Evolutionary conservation across 2,113 vertebrate species (phyloP).

Genomic region (Takifugu bimaculatus): DNA sequence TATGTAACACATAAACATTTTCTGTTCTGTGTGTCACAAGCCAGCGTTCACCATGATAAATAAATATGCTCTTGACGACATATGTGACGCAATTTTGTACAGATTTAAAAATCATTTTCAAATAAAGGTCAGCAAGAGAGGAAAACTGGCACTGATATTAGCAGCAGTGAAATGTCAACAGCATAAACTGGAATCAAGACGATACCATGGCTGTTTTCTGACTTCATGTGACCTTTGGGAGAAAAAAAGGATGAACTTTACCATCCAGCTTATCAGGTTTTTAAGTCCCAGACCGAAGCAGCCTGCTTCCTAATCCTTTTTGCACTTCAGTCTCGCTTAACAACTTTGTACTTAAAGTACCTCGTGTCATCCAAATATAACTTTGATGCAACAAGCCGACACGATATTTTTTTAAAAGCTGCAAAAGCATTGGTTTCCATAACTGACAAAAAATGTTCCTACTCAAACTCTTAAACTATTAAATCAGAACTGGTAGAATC

Average conservation of each 20-base stretch:
- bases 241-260: not conserved
- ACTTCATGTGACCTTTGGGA: not conserved
- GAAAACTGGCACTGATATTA: too few relatives aligned
- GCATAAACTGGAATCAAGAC: not conserved
- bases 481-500: too few relatives aligned
- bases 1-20: too few relatives aligned
- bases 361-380: not conserved
- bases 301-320: slow-evolving; percentile 44
- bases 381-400: not conserved
- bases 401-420: not conserved
- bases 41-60: too few relatives aligned
- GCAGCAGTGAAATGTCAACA: not conserved
- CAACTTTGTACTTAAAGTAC: slow-evolving; percentile 15
- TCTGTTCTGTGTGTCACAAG: too few relatives aligned
- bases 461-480: too few relatives aligned
- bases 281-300: slow-evolving; percentile 22
- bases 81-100: too few relatives aligned
- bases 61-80: too few relatives aligned
- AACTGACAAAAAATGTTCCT: too few relatives aligned
- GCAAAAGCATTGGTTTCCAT: too few relatives aligned
- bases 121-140: too few relatives aligned
- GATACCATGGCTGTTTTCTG: not conserved
- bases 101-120: too few relatives aligned
- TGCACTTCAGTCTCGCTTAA: slow-evolving; percentile 7
- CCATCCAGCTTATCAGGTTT: slow-evolving; percentile 35